A percentile compares a stretch with the other conserved stretches of the same genome.
Conservation (phyloP, 2,888 invertebrate species). For the Nephrotoma guestfalica region DNA sequence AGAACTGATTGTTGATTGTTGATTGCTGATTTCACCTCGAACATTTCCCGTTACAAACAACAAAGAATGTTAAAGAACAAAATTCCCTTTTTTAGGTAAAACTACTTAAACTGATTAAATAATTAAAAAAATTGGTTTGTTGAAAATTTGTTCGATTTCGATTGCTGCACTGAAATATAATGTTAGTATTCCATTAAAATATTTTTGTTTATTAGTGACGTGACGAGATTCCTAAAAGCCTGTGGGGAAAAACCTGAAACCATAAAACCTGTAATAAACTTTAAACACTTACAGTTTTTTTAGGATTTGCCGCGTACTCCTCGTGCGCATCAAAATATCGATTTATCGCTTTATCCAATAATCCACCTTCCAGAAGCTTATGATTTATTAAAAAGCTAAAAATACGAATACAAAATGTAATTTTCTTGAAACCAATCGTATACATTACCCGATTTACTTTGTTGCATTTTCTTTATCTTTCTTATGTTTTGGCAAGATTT, state of each 20-base stretch:
- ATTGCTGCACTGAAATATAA: not conserved
- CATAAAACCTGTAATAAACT: not conserved
- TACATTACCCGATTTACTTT: not conserved
- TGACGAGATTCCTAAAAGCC: not conserved
- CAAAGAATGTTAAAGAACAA: not conserved
- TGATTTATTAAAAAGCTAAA: not conserved
- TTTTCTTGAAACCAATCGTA: not conserved
- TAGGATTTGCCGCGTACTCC: not conserved
- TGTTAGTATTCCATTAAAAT: not conserved
- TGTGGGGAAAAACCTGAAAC: not conserved
- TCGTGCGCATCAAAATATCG: not conserved
- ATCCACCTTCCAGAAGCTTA: not conserved
- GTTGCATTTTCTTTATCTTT: not conserved
- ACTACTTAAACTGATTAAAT: not conserved
- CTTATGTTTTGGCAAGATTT: not conserved
- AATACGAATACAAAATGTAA: not conserved
- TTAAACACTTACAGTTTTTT: not conserved
- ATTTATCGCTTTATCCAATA: not conserved
- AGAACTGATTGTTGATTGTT: not conserved
- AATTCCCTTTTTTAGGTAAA: not conserved
- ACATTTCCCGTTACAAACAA: not conserved
- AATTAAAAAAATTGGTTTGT: not conserved
- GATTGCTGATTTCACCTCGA: not conserved
- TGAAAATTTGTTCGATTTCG: not conserved
- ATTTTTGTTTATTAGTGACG: not conserved